Conservation (phyloP, 1,140 invertebrate genomes). For the Lucilia cuprina region DNA sequence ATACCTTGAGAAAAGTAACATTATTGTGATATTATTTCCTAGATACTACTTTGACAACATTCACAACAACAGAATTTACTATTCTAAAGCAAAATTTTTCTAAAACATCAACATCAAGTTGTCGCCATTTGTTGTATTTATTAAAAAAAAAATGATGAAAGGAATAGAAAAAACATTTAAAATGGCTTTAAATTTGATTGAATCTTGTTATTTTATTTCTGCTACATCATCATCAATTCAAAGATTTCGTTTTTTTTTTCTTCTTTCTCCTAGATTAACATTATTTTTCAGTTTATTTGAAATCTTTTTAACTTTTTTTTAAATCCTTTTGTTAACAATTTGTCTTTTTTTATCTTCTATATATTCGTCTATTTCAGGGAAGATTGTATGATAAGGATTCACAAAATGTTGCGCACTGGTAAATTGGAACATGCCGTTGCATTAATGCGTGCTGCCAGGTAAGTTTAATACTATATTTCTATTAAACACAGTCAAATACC, state of each 20-base stretch:
- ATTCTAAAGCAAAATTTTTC: too few species aligned
- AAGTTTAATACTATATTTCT: constrained; percentile 46
- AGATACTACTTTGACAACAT: too few species aligned
- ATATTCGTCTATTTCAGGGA: constrained; percentile 67
- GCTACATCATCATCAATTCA: background rate
- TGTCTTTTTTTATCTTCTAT: constrained; percentile 17
- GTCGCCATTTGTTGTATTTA: too few species aligned
- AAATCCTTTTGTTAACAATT: constrained; percentile 7
- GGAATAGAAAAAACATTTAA: too few species aligned
- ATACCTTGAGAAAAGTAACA: too few species aligned
- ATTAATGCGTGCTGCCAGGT: constrained; percentile 85
- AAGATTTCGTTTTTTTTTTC: background rate
- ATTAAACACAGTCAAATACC: background rate
- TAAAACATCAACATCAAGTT: too few species aligned
- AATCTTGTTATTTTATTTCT: background rate
- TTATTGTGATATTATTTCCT: too few species aligned
- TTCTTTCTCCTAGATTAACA: background rate
- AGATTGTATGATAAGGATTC: constrained; percentile 87
- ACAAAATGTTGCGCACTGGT: constrained; percentile 74
- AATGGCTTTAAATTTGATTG: background rate
- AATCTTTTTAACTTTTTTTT: background rate
- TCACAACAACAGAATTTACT: too few species aligned
- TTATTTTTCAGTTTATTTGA: background rate
- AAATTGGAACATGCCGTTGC: constrained; percentile 80
- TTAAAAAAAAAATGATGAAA: too few species aligned